A percentile compares a stretch with the other conserved stretches of the same genome.
Evolutionary conservation across 1,140 invertebrate species (phyloP).

Genomic region (Drosophila lacteicornis): DNA sequence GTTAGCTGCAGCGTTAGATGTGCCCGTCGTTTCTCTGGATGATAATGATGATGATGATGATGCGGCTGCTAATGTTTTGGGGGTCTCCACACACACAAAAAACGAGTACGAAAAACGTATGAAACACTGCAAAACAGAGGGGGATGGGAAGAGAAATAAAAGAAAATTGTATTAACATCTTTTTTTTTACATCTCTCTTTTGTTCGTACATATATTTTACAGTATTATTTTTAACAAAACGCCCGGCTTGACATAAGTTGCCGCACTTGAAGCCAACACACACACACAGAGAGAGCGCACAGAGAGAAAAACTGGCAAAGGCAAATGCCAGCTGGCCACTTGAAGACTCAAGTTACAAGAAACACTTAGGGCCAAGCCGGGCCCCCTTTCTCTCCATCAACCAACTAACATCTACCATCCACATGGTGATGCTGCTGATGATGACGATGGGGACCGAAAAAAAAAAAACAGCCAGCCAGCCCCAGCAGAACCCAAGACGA

Average conservation of each 20-base stretch:
- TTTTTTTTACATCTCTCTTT: conserved; percentile 41
- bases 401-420: conserved; percentile 19
- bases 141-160: conserved; percentile 2
- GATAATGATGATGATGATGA: conserved; percentile 25
- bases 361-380: conserved; percentile 72
- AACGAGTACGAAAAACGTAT: conserved; percentile 63
- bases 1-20: conserved; percentile 84
- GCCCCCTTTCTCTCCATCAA: conserved; percentile 55
- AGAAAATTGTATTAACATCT: conserved; percentile 66
- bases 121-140: conserved; percentile 66
- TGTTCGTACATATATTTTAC: conserved; percentile 40
- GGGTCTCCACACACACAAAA: conserved; percentile 48
- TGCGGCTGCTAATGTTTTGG: conserved; percentile 41
- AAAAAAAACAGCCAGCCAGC: conserved; percentile 13
- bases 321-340: conserved; percentile 78
- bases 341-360: conserved; percentile 82
- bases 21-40: conserved; percentile 65
- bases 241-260: conserved; percentile 68
- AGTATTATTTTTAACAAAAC: conserved; percentile 68
- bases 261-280: conserved; percentile 48
- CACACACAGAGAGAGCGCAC: conserved; percentile 1
- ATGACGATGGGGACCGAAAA: conserved; percentile 21
- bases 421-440: conserved; percentile 17
- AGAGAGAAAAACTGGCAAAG: conserved; percentile 73
- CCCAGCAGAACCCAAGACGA: conserved; percentile 41